Evolutionary conservation across 2,797 vertebrate species (phyloP), one percentile per base, ranked within the genome.

Genomic region (Acridotheres tristis): DNA sequence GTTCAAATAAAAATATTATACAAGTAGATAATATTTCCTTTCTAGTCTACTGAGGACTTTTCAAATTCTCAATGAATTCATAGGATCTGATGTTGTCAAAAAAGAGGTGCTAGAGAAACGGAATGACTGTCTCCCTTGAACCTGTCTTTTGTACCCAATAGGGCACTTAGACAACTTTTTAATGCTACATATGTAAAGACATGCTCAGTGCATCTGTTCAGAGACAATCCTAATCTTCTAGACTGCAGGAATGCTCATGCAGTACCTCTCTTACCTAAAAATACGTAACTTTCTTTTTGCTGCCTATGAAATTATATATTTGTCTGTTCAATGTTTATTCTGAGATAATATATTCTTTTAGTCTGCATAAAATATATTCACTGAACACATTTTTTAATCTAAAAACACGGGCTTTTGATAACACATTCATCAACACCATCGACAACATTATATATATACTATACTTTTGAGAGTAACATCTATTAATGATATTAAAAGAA

Each of bases 181-280:
- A 27, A 40, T 54, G 14, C 9, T 5, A 9, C 1, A 0, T 58
- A 25, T 1, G 10, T 43, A 34, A 0, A 3, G 13, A 38, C 26
- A 22, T 2, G 1, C 4, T 80, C 27, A 76, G 11, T 13, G 36
- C 48, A 19, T 19, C 11, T 69, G 4, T 26, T 73, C 45, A 74
- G n/a, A 73, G 25, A 32, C 7, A 72, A 11, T 66, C 11, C 17
- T n/a, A 13, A 47, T 58, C 19, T 30, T 45, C 14, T 25, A 66
- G 29, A 19, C n/a, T 63, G 5, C 25, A 58, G 29, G 3, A 82
- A 43, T 32, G 30, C 8, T 30, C 42, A 11, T 16, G 36, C 15
- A 85, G 7, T 6, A 32, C 20, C 11, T 53, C 14, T 30, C 23
- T 85, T 43, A 45, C 2, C 1, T 67, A 73, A 73, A 20, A 8